Evolutionary conservation across 2,113 vertebrate species (phyloP).

Genomic region (Toxotes jaculatrix): DNA sequence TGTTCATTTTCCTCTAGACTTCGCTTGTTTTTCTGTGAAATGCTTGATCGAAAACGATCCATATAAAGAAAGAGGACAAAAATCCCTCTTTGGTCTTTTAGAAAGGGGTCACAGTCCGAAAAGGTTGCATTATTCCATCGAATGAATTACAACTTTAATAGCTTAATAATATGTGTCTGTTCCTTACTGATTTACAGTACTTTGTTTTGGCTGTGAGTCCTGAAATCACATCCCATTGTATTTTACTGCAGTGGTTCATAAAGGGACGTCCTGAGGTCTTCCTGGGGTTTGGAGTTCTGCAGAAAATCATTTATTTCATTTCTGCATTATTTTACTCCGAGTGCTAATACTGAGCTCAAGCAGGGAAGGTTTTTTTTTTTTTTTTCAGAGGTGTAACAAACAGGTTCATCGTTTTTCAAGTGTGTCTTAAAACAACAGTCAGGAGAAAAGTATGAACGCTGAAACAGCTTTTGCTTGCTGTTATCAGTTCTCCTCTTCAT

Average conservation of each 20-base stretch:
- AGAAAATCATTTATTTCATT: neutral
- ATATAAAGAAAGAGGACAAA: neutral
- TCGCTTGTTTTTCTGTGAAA: neutral
- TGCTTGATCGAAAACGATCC: neutral
- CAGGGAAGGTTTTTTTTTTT: neutral
- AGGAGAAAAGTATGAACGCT: neutral
- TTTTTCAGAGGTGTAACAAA: neutral
- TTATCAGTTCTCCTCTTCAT: neutral
- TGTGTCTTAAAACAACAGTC: neutral
- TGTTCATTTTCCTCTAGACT: too few species aligned
- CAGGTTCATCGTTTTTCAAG: neutral
- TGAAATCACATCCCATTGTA: neutral
- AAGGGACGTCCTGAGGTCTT: neutral
- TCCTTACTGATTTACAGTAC: neutral
- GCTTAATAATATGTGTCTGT: too few species aligned
- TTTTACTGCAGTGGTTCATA: neutral
- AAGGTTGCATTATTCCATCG: neutral
- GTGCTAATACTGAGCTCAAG: neutral
- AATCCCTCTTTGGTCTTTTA: neutral
- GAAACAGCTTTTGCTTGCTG: neutral
- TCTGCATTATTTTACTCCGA: neutral
- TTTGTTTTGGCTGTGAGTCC: neutral
- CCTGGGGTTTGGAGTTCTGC: neutral
- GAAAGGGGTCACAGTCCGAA: neutral
- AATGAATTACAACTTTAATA: conserved; percentile 3